Evolutionary conservation across 1,140 invertebrate genomes (phyloP), one percentile per base, ranked within the genome.

Genomic region (Drosophila subpulchrella): DNA sequence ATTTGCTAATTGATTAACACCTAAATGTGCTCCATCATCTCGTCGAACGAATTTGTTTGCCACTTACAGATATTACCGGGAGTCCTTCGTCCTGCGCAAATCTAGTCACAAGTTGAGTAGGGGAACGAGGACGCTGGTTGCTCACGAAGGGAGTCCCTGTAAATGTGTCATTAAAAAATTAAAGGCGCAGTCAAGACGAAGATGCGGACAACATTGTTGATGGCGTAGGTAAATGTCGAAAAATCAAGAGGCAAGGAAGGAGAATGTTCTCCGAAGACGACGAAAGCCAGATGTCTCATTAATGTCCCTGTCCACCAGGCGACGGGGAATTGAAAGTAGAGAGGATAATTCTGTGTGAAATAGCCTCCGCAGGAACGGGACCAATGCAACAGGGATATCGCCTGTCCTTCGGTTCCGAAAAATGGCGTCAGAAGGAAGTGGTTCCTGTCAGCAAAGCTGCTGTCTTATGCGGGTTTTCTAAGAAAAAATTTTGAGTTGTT

Each of bases 121-220:
- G 8, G 17, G 34, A 30, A 27, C 24, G 39, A 50, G 36, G 42
- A 17, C 36, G 53, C 12, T 15, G 54, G 42, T 17, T 41, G 53
- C n/a, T 15, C 12, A 17, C 27, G 41, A 24, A 53, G 39, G 24
- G 17, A 34, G 24, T 54, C 38, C 38, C 63, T 71, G 75, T 75
- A 73, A 85, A 76, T 77, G 78, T 70, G 81, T 81, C 82, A 85
- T 85, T 85, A 85, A 86, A 85, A 81, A 86, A 85, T 86, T 85
- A 85, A 81, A 86, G 78, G 81, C 61, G 47, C 81, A 82, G 51
- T 24, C 47, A 59, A 48, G 54, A 41, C 32, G 17, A 66, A 44
- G 73, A 60, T 53, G 73, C 51, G 27, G 39, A 76, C 78, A 81
- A 85, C 81, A 84, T 72, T 83, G 81, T 81, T 76, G 71, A 72